Evolutionary conservation across 2,797 vertebrate genomes (phyloP), one percentile per base, ranked within the genome.

Genomic region (Lerista edwardsae): DNA sequence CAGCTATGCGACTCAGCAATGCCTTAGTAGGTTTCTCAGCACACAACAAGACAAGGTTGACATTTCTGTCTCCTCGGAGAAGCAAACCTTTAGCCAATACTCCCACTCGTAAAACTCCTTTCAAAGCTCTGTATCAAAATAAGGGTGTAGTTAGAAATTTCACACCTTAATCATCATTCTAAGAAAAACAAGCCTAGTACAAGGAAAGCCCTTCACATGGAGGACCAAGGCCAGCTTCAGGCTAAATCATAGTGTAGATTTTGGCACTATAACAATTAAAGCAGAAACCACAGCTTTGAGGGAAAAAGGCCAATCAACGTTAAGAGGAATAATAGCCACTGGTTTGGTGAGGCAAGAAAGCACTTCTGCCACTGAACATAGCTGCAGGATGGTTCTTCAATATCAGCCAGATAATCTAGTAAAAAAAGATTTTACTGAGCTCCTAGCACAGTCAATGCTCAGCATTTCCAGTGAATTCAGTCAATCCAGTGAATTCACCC

Each of bases 31-130:
- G 99, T 90, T 98, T 99, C 92, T 99, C 98, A 5, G 97, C 97
- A 90, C 98, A 99, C 8, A 99, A 97, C 84, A 99, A 94, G 89
- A 99, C 99, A 68, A 99, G 97, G 93, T 97, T 97, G 91, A 99
- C 98, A 0, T 98, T 98, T 93, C 98, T 97, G 89, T 99, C 99
- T 87, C 99, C 99, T 61, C 97, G 97, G n/a, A 99, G 96, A 3
- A 99, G 96, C 87, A 99, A 95, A 71, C 99, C 99, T 96, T 99
- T 99, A 80, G 99, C 99, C 93, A 99, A 94, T 83, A 99, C 98
- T 12, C 98, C 99, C 1, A 99, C 98, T 88, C 98, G 96, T 95
- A 99, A 97, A 79, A 99, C 99, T 75, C 99, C 98, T 94, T 99
- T 99, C 94, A 99, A 95, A 89, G 97, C 96, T 96, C 96, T 97